Evolutionary conservation across 2,888 invertebrate genomes (phyloP).

Genomic region (Cantharis flavilabris): DNA sequence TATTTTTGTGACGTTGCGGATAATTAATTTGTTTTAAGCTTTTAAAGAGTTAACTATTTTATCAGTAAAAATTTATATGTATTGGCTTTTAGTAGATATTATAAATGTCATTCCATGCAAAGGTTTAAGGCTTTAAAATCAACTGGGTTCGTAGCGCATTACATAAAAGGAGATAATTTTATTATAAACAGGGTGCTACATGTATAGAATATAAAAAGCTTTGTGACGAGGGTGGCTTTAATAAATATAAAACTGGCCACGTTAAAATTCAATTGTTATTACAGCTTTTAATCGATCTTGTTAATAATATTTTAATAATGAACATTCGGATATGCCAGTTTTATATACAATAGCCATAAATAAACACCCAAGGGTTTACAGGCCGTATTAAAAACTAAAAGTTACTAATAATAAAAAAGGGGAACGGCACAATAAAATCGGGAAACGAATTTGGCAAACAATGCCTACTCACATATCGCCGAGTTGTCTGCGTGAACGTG

Average conservation of each 20-base stretch:
- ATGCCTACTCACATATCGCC: slow-evolving; percentile 55
- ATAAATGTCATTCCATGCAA: slow-evolving; percentile 21
- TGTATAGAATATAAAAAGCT: slow-evolving; percentile 28
- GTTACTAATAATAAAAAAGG: slow-evolving; percentile 27
- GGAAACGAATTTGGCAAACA: slow-evolving; percentile 47
- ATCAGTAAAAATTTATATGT: background rate
- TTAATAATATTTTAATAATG: background rate
- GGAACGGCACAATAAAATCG: slow-evolving; percentile 40
- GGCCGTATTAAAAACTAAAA: slow-evolving; percentile 29
- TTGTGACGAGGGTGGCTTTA: slow-evolving; percentile 21
- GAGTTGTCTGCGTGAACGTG: slow-evolving; percentile 54
- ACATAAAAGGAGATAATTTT: slow-evolving; percentile 22
- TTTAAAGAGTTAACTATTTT: background rate
- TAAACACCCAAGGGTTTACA: slow-evolving; percentile 29
- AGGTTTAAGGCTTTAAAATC: slow-evolving; percentile 15
- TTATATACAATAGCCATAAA: slow-evolving; percentile 21
- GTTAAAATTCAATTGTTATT: background rate
- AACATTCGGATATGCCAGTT: slow-evolving; percentile 11
- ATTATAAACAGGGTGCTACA: slow-evolving; percentile 26
- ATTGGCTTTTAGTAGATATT: background rate
- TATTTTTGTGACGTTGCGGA: background rate
- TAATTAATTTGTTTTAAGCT: background rate
- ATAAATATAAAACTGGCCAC: slow-evolving; percentile 18
- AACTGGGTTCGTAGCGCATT: slow-evolving; percentile 22
- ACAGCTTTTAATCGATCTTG: background rate